A percentile compares a stretch with the other conserved stretches of the same genome.
Evolutionary conservation across 2,113 vertebrate species (phyloP).

Genomic region (Sus scrofa): T2T-Sscrofa CM000814.6:22131501-22132000

Average conservation of each 20-base stretch:
- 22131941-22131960: not conserved
- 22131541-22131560: too few species aligned
- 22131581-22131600: not conserved
- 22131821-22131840: too few species aligned
- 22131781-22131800: too few species aligned
- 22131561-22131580: not conserved
- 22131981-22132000: not conserved
- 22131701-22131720: not conserved
- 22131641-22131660: conserved; percentile 7
- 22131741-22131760: not conserved
- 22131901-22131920: not conserved
- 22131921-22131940: not conserved
- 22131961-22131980: not conserved
- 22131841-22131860: too few species aligned
- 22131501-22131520: too few species aligned
- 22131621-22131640: not conserved
- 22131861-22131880: not conserved
- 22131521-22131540: too few species aligned
- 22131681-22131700: not conserved
- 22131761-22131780: too few species aligned
- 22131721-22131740: not conserved
- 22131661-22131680: not conserved
- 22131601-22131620: not conserved
- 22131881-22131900: not conserved
- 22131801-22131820: too few species aligned